Evolutionary conservation across 2,797 vertebrate species (phyloP), one percentile per base, ranked within the genome.

Genomic region (Alca torda): DNA sequence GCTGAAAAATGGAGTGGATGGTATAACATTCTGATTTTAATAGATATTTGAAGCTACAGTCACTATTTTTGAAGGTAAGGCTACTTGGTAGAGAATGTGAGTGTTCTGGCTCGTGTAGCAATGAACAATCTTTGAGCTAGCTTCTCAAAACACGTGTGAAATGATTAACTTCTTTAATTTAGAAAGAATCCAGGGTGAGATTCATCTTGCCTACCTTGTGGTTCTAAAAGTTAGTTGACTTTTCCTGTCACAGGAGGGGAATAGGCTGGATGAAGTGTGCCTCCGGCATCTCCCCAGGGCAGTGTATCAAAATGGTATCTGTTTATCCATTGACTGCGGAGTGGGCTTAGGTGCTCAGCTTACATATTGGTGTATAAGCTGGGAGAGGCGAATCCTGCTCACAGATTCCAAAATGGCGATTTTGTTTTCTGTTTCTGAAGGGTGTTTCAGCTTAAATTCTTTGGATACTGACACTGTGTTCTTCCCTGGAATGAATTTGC

Each of bases 331-430:
- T 35, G n/a, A 12, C 43, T 67, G 9, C 0, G 2, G 13, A 31
- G 63, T 41, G 9, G n/a, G n/a, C 19, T 76, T 68, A 45, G 16
- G 31, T 13, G 13, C 51, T 87, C 20, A 54, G 61, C 3, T 84
- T 84, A 14, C 1, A 0, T 54, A 17, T 8, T 25, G 9, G 2
- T 70, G 3, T 69, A 1, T 45, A 61, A 82, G 1, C 6, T 82
- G 46, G 26, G 26, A 73, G 24, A 65, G 35, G 9, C 45, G 10
- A 75, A 37, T 81, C 41, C n/a, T 86, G 3, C 46, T 91, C 35
- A 68, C 43, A 69, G 24, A 45, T 46, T 88, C 23, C 35, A 57
- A 33, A 78, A 21, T 35, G 8, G 11, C 65, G 1, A 9, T 91
- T 94, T 61, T 89, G 9, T 53, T 91, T 51, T 90, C 54, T 39